A percentile compares a stretch with the other conserved stretches of the same genome.
Evolutionary conservation across 1,140 invertebrate species (phyloP).

Genomic region (Lordiphosa clarofinis): DNA sequence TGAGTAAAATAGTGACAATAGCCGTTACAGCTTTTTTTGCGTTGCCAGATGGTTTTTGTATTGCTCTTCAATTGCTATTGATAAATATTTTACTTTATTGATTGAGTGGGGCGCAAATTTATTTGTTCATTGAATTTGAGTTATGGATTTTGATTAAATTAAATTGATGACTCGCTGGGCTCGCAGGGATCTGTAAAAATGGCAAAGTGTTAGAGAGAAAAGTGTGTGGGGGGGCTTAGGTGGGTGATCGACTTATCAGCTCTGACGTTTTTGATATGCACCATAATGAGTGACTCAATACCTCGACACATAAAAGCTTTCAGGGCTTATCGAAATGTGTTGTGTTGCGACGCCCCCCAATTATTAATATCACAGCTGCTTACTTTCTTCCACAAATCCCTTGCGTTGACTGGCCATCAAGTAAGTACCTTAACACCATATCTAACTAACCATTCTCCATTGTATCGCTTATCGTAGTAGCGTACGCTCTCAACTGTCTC

Average conservation of each 20-base stretch:
- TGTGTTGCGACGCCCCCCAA: slow-evolving; percentile 29
- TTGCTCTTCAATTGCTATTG: slow-evolving; percentile 45
- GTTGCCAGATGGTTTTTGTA: slow-evolving; percentile 61
- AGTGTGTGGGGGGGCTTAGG: background rate
- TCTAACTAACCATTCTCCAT: slow-evolving; percentile 1
- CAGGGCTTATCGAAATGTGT: slow-evolving; percentile 27
- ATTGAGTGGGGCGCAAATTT: slow-evolving; percentile 55
- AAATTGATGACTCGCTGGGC: slow-evolving; percentile 48
- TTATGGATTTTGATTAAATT: slow-evolving; percentile 66
- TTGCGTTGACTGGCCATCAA: slow-evolving; percentile 3
- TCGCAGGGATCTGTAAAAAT: slow-evolving; percentile 44
- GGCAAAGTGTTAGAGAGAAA: slow-evolving; percentile 26
- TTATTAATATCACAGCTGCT: slow-evolving; percentile 6
- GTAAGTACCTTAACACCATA: slow-evolving; percentile 6
- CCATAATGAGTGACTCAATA: slow-evolving; percentile 10
- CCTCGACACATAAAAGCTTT: slow-evolving; percentile 40
- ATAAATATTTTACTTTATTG: slow-evolving; percentile 55
- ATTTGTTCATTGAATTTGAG: slow-evolving; percentile 77
- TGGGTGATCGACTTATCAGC: slow-evolving; percentile 16
- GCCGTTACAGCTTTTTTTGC: slow-evolving; percentile 54
- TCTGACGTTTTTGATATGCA: slow-evolving; percentile 60
- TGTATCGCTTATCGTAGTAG: slow-evolving; percentile 43
- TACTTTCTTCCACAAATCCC: slow-evolving; percentile 11
- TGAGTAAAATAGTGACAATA: slow-evolving; percentile 63
- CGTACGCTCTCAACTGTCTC: slow-evolving; percentile 38